Base-by-base conservation (phyloP, 2,113 vertebrate species). In the Grantiella picta region DNA sequence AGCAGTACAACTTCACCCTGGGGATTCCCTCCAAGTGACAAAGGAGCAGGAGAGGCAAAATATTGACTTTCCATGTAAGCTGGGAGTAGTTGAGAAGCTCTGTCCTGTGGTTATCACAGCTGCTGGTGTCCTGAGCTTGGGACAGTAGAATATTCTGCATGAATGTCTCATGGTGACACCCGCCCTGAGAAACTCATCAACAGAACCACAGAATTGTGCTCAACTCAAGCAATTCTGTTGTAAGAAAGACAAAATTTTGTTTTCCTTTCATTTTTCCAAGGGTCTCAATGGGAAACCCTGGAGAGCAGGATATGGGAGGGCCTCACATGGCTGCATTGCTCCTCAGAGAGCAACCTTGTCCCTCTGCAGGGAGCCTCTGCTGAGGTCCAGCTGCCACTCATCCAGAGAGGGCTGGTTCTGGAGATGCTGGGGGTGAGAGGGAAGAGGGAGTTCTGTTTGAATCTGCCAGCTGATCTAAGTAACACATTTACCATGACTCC, bases 21-120 rank as follows among this genome's bases (percentile, higher is more conserved):
- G 92, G 91, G 84, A 93, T 95, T 93, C 68, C 94, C 56, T 93
- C 50, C 64, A 65, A 75, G 59, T 77, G 87, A 93, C 59, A 83
- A n/a, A 90, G 57, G 61, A 94, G 68, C 72, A 87, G 49, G 33
- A 86, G 72, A 86, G 47, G 44, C 71, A 88, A 91, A 89, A 89
- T 78, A 76, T 0, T 82, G 91, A 81, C 76, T 88, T 92, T 31
- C 42, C 88, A 23, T 9, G 1, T 87, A 76, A 80, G 44, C 60
- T 63, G 20, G 83, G 70, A 82, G 79, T 63, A 76, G 38, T 63
- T 75, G 70, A 83, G 50, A 42, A 84, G 66, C 66, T 83, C 76
- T 61, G 60, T 82, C 31, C 60, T 80, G 14, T 14, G 15, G 22
- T 82, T 52, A 40, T 49, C 44, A 75, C 44, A 79, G 77, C 28